A percentile compares a stretch with the other conserved stretches of the same genome.
phyloP scores from a whole-genome alignment of 2,113 vertebrate species.

The Polypterus bichir region DNA sequence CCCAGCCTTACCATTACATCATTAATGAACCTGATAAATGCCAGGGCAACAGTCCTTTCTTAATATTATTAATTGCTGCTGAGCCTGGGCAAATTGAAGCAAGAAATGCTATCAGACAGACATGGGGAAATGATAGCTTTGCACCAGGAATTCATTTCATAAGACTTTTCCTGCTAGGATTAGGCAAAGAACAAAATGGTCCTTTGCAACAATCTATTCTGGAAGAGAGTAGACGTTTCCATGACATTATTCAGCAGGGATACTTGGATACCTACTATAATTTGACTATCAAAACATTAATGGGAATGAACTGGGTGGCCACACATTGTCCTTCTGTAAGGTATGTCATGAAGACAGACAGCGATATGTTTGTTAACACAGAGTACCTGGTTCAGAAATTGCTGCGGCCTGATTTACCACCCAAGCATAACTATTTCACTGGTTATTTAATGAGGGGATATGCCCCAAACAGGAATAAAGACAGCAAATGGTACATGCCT shows the following conservation, averaged over 20 bases:
- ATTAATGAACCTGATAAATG: constrained; percentile 83
- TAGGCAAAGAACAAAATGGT: constrained; percentile 52
- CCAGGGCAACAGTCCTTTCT: constrained; percentile 55
- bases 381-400: constrained; percentile 86
- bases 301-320: constrained; percentile 96
- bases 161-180: constrained; percentile 74
- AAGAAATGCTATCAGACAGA: constrained; percentile 82
- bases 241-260: constrained; percentile 86
- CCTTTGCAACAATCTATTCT: constrained; percentile 60
- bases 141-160: constrained; percentile 55
- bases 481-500: constrained; percentile 95
- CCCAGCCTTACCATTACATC: constrained; percentile 67
- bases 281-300: constrained; percentile 87
- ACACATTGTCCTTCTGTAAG: constrained; percentile 63
- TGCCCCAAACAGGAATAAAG: constrained; percentile 78
- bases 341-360: constrained; percentile 96
- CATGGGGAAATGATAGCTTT: constrained; percentile 82
- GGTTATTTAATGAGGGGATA: constrained; percentile 83
- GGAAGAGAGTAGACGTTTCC: constrained; percentile 71
- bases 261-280: constrained; percentile 89
- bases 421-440: constrained; percentile 75
- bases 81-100: constrained; percentile 76
- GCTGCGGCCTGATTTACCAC: constrained; percentile 65
- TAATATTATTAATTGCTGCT: constrained; percentile 80
- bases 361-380: constrained; percentile 94